Evolutionary conservation across 2,113 vertebrate species (phyloP), one percentile per base, ranked within the genome.

Genomic region (Oxygymnocypris stewartii): DNA sequence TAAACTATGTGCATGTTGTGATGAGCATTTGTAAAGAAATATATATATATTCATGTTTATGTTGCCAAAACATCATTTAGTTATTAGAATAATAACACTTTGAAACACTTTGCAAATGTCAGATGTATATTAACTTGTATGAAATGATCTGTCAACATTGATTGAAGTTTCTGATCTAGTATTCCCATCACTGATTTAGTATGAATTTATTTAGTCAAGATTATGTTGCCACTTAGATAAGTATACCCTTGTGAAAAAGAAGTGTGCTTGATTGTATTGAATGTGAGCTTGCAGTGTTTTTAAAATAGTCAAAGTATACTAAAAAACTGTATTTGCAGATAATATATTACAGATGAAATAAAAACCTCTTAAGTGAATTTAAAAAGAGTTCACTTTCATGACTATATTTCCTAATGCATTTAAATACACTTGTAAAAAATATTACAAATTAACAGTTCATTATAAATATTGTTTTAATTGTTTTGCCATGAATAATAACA

Each of bases 1-100:
- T 20, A 37, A 80, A 16, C 54, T 42, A 54, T 18, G 35, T 80
- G 57, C 78, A 80, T 80, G 78, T n/a, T 42, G 78, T n/a, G 40
- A 40, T 6, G 42, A 42, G 12, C 40, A 44, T 80, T 59, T 79
- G 49, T 37, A 79, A 79, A 61, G 10, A 23, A 6, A 23, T 57
- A 7, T 54, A 20, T 51, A 54, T 6, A 54, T 7, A 54, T 20
- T 18, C 18, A 57, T 10, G 2, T 54, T 6, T 35, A 57, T 6
- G 28, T 79, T 18, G 49, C 14, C 28, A 6, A 57, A 57, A 54
- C 49, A 23, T 79, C 28, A 79, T 54, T 14, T 20, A 51, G 4
- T 78, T 10, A 54, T 76, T 47, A 76, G 44, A 25, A 49, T 78
- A 20, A 31, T 31, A 51, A 49, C n/a, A 77, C 18, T 73, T 49